Base-by-base conservation (phyloP, 2,113 vertebrate species). In the Natator depressus region DNA sequence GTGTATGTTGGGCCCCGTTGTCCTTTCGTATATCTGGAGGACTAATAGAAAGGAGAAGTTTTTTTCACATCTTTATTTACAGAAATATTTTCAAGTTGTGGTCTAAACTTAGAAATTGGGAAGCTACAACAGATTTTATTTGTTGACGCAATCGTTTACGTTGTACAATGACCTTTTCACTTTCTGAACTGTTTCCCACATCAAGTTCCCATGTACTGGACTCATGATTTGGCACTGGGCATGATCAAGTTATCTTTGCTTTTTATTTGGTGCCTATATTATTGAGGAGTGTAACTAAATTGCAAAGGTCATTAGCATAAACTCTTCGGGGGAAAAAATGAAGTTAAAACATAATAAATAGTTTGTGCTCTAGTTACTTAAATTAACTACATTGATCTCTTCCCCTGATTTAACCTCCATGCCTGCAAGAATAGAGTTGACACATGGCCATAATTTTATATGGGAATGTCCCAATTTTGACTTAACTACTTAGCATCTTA, bases 161-260 rank as follows among this genome's bases (percentile, higher is more conserved):
- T 94, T 96, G 82, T 90, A 13, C 8, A 75, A 20, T 96, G 98
- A 98, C 97, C 96, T 98, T 95, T 97, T 94, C 93, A 93, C 92
- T 96, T 97, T 98, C 85, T 85, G 90, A 94, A 86, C 95, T 88
- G 65, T 96, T 98, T 98, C 94, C 94, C 95, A 98, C 96, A 93
- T 91, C 85, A 31, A 82, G 83, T 97, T 97, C 94, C 80, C 82
- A 85, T 94, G 86, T 91, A 79, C 80, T 93, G 57, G 79, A 38
- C 49, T 89, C 50, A 13, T 53, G 79, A 88, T 80, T 72, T 31
- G 57, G 91, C 91, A 96, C 20, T 80, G 31, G 29, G 88, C 25
- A 49, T 69, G 62, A 82, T 82, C 22, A 91, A 94, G 24, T 76
- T 82, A 53, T 51, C 82, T 72, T 81, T 87, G 6, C 7, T 93